Evolutionary conservation across 2,888 invertebrate species (phyloP).

Genomic region (Schizaphis graminum): DNA sequence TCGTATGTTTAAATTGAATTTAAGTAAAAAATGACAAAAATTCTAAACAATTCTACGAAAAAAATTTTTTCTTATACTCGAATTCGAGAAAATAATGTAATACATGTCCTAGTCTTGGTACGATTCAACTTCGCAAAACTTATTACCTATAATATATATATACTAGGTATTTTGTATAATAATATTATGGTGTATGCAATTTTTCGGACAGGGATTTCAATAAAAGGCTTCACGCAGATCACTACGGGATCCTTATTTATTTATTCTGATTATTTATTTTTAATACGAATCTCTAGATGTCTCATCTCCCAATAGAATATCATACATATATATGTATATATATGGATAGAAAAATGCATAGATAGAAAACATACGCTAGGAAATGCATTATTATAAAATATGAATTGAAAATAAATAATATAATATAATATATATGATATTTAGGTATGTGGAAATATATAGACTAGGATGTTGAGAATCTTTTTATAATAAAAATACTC

Average conservation of each 20-base stretch:
- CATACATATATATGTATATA: not conserved
- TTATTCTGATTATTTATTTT: not conserved
- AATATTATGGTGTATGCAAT: not conserved
- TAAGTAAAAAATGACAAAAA: not conserved
- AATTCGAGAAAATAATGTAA: slow-evolving; percentile 5
- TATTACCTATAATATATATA: not conserved
- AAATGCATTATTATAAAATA: not conserved
- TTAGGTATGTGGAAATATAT: not conserved
- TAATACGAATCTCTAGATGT: not conserved
- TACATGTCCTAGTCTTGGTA: not conserved
- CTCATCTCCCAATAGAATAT: not conserved
- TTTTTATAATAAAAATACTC: slow-evolving; percentile 16
- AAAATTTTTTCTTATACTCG: not conserved
- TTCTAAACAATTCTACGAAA: not conserved
- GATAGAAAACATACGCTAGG: not conserved
- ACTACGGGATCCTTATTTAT: not conserved
- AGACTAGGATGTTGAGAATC: not conserved
- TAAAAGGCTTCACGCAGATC: not conserved
- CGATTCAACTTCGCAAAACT: not conserved
- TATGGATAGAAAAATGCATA: not conserved
- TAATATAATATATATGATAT: not conserved
- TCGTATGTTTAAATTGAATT: not conserved
- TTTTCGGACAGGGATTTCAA: slow-evolving; percentile 20
- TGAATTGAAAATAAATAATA: not conserved
- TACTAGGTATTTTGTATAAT: not conserved